Evolutionary conservation across 2,797 vertebrate genomes (phyloP), one percentile per base, ranked within the genome.

Genomic region (Phoeniculus purpureus): DNA sequence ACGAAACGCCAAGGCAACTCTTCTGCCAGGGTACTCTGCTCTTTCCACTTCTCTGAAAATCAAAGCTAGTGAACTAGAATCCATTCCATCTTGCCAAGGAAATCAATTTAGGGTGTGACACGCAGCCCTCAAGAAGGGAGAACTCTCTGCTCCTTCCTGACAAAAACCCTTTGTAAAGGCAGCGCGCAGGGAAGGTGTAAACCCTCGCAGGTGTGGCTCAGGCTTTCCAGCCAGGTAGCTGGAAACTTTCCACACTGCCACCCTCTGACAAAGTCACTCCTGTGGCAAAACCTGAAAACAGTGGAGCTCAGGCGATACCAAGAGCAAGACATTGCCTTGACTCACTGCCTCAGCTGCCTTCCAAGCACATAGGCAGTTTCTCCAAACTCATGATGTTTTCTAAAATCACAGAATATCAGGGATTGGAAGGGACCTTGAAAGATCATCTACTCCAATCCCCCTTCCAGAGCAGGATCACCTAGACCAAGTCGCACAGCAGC

Each of bases 41-140:
- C 43, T 62, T 85, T 72, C n/a, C 19, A 40, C 80, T 86, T 79
- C 50, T 76, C 76, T 64, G 65, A 67, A 79, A 94, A 81, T 80
- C 65, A 92, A 82, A 95, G 37, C 51, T 86, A 74, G 60, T 61
- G 61, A 88, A 81, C 51, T 51, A 77, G 21, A 91, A 86, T 90
- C 84, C 85, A 91, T 95, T 84, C 67, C 81, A 23, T 87, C 68
- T 80, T 80, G 68, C 27, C 15, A 21, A 77, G 72, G 5, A 93
- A 91, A 89, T 77, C 3, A 1, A 67, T 89, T 85, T 34, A 92
- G 81, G 85, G 77, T 56, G 48, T 37, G 59, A 95, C 77, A 85
- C 72, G 65, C 7, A 48, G n/a, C 13, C 37, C 59, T 51, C 66
- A 85, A 82, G 86, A 82, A 86, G 34, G 31, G 6, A 86, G 55